A percentile compares a stretch with the other conserved stretches of the same genome.
Conservation (phyloP, 2,113 vertebrate genomes). For the Promerops cafer region DNA sequence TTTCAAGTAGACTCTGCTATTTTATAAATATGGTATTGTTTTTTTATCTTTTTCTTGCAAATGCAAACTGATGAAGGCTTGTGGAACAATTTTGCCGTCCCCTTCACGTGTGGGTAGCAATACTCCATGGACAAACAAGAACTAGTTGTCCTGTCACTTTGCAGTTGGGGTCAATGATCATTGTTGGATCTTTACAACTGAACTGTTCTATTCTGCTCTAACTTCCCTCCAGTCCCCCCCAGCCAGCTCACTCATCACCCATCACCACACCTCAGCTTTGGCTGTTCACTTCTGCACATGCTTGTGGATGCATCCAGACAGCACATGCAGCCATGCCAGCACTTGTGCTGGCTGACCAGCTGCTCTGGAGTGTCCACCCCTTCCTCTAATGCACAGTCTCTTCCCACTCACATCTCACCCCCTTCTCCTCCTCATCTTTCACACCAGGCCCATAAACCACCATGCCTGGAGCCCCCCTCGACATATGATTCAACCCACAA, state of each 20-base stretch:
- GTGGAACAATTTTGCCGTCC: neutral
- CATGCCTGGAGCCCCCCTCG: accelerated
- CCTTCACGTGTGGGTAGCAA: neutral
- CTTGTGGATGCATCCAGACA: neutral
- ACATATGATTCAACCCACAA: neutral
- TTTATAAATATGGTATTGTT: neutral
- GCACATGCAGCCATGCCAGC: neutral
- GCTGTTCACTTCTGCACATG: neutral
- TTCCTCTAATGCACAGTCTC: neutral
- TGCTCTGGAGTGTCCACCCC: neutral
- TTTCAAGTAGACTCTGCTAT: neutral
- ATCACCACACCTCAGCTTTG: neutral
- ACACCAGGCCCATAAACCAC: neutral
- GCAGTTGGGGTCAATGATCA: neutral
- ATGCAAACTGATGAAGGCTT: neutral
- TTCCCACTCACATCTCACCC: neutral
- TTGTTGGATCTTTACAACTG: neutral
- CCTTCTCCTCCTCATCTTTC: neutral
- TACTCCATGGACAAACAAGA: neutral
- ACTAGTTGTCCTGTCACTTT: neutral
- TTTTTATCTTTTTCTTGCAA: neutral
- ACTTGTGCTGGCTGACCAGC: neutral
- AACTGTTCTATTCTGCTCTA: neutral
- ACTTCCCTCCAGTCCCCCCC: neutral
- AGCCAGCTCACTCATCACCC: neutral